Conservation (phyloP, 1,140 invertebrate genomes). For the Apis florea region DNA sequence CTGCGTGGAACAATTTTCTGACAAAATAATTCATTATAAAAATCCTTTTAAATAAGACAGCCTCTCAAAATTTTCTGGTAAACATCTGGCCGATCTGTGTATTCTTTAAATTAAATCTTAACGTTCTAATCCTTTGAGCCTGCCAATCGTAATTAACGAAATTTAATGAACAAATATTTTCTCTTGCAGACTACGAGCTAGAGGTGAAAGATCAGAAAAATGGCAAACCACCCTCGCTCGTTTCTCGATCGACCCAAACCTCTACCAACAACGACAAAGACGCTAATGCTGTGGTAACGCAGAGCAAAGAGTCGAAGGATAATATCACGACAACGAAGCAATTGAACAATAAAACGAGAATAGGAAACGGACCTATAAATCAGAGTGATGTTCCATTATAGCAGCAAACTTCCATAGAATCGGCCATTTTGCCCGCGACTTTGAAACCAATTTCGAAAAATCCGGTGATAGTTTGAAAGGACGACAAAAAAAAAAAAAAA, state of each 20-base stretch:
- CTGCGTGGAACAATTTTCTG: not conserved
- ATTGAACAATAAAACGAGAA: constrained; percentile 64
- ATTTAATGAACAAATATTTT: not conserved
- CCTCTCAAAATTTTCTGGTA: not conserved
- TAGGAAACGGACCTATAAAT: constrained; percentile 71
- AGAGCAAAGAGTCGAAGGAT: constrained; percentile 60
- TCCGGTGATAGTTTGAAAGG: constrained; percentile 65
- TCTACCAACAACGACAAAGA: constrained; percentile 61
- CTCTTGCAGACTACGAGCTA: constrained; percentile 67
- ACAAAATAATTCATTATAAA: no score
- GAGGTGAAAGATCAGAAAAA: constrained; percentile 70
- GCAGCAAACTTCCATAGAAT: constrained; percentile 53
- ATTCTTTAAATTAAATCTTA: not conserved
- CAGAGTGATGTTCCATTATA: constrained; percentile 73
- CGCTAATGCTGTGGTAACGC: constrained; percentile 30
- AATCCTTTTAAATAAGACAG: not conserved
- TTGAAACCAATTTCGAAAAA: constrained; percentile 69
- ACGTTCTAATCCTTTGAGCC: not conserved
- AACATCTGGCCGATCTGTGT: no score
- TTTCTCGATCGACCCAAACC: constrained; percentile 70
- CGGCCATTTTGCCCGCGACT: constrained; percentile 55
- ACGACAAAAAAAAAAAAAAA: not conserved
- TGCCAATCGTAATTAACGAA: not conserved
- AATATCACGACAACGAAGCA: constrained; percentile 52
- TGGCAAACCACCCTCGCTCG: constrained; percentile 50